phyloP scores from a whole-genome alignment of 2,113 vertebrate genomes.

The Phalacrocorax aristotelis region DNA sequence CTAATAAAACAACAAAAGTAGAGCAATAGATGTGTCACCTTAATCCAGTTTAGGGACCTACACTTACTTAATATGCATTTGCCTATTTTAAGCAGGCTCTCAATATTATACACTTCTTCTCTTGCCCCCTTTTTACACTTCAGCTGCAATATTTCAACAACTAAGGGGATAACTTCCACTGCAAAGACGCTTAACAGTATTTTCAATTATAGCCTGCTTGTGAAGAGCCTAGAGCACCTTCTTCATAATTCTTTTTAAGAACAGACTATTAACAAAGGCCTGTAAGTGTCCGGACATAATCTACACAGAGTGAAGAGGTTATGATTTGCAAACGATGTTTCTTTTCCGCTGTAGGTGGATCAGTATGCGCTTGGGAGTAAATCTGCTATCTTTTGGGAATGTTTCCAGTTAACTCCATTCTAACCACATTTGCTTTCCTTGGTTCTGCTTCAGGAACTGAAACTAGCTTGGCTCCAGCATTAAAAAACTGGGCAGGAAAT shows the following conservation, averaged over 20 bases:
- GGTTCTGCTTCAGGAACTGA: conserved; percentile 64
- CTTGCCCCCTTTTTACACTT: neutral
- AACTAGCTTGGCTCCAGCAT: conserved; percentile 46
- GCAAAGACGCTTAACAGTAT: neutral
- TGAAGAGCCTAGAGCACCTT: neutral
- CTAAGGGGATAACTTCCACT: neutral
- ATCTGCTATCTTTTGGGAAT: conserved; percentile 57
- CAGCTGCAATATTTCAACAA: neutral
- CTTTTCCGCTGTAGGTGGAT: conserved; percentile 16
- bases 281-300: neutral
- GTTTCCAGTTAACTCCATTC: conserved; percentile 52
- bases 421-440: conserved; percentile 38
- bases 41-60: neutral
- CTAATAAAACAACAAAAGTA: neutral
- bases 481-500: conserved; percentile 50
- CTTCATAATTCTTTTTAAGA: neutral
- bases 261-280: neutral
- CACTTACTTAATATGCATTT: neutral
- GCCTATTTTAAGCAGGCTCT: neutral
- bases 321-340: neutral
- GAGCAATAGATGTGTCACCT: neutral
- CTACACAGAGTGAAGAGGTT: neutral
- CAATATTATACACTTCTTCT: neutral
- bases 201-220: neutral
- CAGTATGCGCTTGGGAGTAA: neutral